phyloP scores from a whole-genome alignment of 1,140 invertebrate genomes.

The Choristoneura fumiferana region DNA sequence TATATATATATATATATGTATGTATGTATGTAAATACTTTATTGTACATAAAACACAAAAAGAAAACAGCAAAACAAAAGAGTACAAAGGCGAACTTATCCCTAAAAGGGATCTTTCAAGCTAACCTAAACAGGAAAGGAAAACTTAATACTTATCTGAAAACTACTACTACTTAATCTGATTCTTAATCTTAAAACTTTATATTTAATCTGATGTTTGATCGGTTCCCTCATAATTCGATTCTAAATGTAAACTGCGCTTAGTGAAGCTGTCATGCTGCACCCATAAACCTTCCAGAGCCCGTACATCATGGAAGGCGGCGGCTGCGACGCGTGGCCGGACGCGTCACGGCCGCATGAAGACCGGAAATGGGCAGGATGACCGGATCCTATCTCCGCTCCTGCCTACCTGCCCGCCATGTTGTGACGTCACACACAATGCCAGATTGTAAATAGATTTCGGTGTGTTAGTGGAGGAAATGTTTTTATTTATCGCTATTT shows the following conservation, averaged over 20 bases:
- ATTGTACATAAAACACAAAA: too few species aligned
- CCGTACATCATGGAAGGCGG: constrained; percentile 38
- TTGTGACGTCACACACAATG: constrained; percentile 66
- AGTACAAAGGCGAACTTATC: too few species aligned
- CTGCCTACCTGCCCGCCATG: constrained; percentile 69
- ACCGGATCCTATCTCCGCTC: constrained; percentile 77
- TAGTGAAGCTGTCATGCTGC: neutral
- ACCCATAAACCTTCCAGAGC: constrained; percentile 37
- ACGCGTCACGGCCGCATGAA: constrained; percentile 77
- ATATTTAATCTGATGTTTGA: neutral
- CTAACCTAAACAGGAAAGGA: too few species aligned
- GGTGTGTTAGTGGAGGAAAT: constrained; percentile 34
- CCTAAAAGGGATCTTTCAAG: too few species aligned
- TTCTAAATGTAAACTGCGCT: constrained; percentile 5
- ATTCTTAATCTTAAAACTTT: too few species aligned
- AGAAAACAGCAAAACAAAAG: too few species aligned
- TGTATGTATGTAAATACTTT: too few species aligned
- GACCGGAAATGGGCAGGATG: constrained; percentile 78
- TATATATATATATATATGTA: too few species aligned
- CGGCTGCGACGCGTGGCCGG: constrained; percentile 72
- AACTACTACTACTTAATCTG: too few species aligned
- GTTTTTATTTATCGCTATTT: constrained; percentile 14
- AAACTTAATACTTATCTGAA: too few species aligned
- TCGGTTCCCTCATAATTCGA: neutral
- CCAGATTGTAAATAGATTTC: constrained; percentile 60